A percentile compares a stretch with the other conserved stretches of the same genome.
phyloP scores from a whole-genome alignment of 2,113 vertebrate species.

The Periophthalmus modestus region DNA sequence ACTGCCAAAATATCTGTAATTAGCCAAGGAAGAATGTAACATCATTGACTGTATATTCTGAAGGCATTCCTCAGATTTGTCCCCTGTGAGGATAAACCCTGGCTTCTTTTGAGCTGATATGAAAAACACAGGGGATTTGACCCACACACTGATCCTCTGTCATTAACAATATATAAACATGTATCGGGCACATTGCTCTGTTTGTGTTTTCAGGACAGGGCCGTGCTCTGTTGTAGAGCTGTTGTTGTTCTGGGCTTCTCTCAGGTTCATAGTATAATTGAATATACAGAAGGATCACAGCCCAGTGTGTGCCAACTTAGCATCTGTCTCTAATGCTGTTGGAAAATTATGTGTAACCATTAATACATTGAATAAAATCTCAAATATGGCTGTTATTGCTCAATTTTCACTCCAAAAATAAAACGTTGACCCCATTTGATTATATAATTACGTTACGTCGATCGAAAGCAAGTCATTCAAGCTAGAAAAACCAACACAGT shows the following conservation, averaged over 20 bases:
- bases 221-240: conserved; percentile 27
- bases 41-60: background rate
- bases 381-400: no score
- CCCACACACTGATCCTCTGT: conserved; percentile 58
- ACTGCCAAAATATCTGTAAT: no score
- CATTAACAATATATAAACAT: conserved; percentile 69
- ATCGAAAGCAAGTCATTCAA: background rate
- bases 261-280: conserved; percentile 50
- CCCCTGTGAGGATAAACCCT: conserved; percentile 27
- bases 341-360: background rate
- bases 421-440: background rate
- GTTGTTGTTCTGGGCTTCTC: conserved; percentile 43
- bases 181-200: conserved; percentile 54
- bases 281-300: conserved; percentile 49
- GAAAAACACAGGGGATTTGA: conserved; percentile 70
- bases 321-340: conserved; percentile 1
- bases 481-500: no score
- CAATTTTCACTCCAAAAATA: background rate
- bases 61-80: background rate
- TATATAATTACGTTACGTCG: background rate
- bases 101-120: conserved; percentile 31
- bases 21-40: background rate
- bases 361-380: no score
- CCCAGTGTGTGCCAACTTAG: conserved; percentile 17
- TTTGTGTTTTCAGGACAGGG: conserved; percentile 59